Evolutionary conservation across 1,140 invertebrate species (phyloP), one percentile per base, ranked within the genome.

Genomic region (Anadara kagoshimensis): DNA sequence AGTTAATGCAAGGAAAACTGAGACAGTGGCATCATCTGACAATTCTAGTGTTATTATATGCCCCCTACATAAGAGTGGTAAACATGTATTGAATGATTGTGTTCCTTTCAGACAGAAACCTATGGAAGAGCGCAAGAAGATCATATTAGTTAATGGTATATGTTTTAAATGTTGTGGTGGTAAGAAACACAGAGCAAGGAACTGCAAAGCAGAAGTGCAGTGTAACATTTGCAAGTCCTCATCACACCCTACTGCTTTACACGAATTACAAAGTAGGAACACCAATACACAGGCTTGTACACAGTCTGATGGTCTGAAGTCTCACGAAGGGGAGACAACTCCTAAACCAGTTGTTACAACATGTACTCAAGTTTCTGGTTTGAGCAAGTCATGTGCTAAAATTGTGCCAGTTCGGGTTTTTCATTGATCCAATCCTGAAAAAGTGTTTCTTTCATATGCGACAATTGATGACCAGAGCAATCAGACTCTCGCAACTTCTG

Each of bases 391-490:
- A 20, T 76, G 75, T 47, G 75, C 69, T 18, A 76, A 76, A 45
- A 76, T 67, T 41, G 12, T 76, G 3, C 56, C 29, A 53, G 69
- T 76, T 22, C 44, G 24, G 58, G 59, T 76, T 16, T 68, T 43
- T 26, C 64, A 47, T 54, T 41, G 43, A 20, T 18, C 54, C 41
- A 29, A 53, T 16, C 63, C 49, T n/a, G 22, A 57, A 56, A 5
- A 61, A 20, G 47, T 47, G n/a, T 36, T 14, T 2, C 56, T 18
- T 22, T 26, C 64, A 0, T 76, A 76, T 54, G 73, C 62, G 20
- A 61, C 67, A 16, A 59, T 75, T 11, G 73, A 75, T 41, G 73
- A 75, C 29, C 73, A 75, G 53, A 70, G 73, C 64, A 75, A 70
- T 22, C 45, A 64, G n/a, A 45, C 73, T n/a, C 54, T 75, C 14